phyloP scores from a whole-genome alignment of 2,888 invertebrate species.

The Amiota communis region DNA sequence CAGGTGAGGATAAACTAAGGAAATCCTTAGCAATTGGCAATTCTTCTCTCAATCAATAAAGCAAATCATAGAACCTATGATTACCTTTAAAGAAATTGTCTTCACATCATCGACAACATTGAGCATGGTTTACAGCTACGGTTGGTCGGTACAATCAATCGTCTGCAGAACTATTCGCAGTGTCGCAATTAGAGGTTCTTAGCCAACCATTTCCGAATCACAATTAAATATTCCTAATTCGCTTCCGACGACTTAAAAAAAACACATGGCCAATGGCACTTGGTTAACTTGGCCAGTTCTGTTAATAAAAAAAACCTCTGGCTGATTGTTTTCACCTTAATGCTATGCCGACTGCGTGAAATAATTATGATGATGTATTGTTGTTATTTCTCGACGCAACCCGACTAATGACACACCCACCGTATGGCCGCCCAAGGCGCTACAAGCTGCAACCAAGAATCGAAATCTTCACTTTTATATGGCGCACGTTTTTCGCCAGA shows the following conservation, averaged over 20 bases:
- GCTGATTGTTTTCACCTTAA: too few relatives aligned
- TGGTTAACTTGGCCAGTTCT: background rate
- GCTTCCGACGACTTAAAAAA: background rate
- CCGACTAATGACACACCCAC: slow-evolving; percentile 26
- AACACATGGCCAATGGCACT: background rate
- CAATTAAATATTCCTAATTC: background rate
- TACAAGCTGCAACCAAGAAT: slow-evolving; percentile 4
- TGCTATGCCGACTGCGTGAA: too few relatives aligned
- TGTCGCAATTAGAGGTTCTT: background rate
- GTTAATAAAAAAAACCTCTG: too few relatives aligned
- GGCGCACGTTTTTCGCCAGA: slow-evolving; percentile 23
- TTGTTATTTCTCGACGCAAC: slow-evolving; percentile 27
- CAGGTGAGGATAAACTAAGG: background rate
- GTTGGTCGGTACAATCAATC: background rate
- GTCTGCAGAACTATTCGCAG: background rate
- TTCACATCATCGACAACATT: slow-evolving; percentile 47
- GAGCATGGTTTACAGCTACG: slow-evolving; percentile 59
- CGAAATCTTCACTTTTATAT: background rate
- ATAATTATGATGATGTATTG: slow-evolving; percentile 48
- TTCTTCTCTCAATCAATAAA: slow-evolving; percentile 16
- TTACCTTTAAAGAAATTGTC: too few relatives aligned
- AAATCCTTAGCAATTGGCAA: background rate
- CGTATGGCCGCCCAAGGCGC: slow-evolving; percentile 35
- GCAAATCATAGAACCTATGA: background rate
- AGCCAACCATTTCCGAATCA: background rate